phyloP scores from a whole-genome alignment of 2,797 vertebrate species.

The Bothrops alternatus region DNA sequence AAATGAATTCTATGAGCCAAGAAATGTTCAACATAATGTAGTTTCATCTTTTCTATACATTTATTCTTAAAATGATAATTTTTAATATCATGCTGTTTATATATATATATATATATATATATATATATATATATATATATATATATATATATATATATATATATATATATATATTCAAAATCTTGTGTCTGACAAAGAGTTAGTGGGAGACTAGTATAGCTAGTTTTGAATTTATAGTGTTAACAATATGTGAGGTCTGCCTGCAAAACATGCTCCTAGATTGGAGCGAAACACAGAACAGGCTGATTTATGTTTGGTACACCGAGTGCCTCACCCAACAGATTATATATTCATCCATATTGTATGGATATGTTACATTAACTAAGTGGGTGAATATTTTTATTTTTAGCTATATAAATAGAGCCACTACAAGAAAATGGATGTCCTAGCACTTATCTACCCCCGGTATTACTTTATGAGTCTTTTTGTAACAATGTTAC shows the following conservation, averaged over 20 bases:
- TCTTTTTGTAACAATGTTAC: neutral
- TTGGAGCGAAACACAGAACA: too few species aligned
- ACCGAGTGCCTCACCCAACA: too few species aligned
- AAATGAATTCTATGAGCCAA: constrained; percentile 20
- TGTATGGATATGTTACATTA: neutral
- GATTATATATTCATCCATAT: neutral
- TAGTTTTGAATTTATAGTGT: too few species aligned
- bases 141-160: too few species aligned
- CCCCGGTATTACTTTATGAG: neutral
- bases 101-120: too few species aligned
- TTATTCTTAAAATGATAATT: constrained; percentile 29
- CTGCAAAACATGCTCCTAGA: too few species aligned
- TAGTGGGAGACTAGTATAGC: too few species aligned
- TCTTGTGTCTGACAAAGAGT: too few species aligned
- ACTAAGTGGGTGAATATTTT: neutral
- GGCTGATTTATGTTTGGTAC: too few species aligned
- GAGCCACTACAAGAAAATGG: neutral
- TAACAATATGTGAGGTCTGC: too few species aligned
- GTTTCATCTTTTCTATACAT: constrained; percentile 10
- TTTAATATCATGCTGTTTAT: constrained; percentile 23
- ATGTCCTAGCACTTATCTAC: neutral
- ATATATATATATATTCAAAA: too few species aligned
- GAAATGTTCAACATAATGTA: constrained; percentile 22
- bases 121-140: too few species aligned
- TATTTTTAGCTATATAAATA: neutral